Evolutionary conservation across 2,113 vertebrate species (phyloP).

Genomic region (Pluvianellus socialis): DNA sequence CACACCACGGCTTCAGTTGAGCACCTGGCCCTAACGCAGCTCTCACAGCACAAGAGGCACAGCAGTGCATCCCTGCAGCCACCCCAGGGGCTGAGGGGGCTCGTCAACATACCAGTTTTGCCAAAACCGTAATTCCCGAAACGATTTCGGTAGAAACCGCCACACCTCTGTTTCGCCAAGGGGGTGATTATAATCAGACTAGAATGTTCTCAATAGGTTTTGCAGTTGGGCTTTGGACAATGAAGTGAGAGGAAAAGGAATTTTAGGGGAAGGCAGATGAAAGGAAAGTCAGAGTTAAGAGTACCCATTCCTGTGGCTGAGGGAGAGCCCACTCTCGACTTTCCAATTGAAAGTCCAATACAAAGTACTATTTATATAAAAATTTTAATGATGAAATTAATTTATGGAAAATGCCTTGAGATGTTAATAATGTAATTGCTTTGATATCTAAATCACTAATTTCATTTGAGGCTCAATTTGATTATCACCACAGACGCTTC

Average conservation of each 20-base stretch:
- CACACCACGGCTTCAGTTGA: neutral
- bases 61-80: neutral
- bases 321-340: neutral
- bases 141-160: neutral
- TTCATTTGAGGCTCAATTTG: neutral
- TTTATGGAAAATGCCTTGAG: conserved; percentile 2
- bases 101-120: neutral
- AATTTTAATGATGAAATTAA: neutral
- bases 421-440: conserved; percentile 17
- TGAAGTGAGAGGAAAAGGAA: neutral
- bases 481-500: neutral
- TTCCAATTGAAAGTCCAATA: neutral
- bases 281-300: neutral
- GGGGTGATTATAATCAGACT: neutral
- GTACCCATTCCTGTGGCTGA: neutral
- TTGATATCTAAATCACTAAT: neutral
- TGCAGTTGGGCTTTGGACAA: neutral
- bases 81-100: neutral
- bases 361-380: neutral
- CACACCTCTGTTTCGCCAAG: neutral
- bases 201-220: neutral
- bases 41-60: neutral
- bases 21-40: neutral
- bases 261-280: neutral
- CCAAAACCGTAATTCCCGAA: neutral